Conservation (phyloP, 2,113 vertebrate species). For the Dermatemys mawii region DNA sequence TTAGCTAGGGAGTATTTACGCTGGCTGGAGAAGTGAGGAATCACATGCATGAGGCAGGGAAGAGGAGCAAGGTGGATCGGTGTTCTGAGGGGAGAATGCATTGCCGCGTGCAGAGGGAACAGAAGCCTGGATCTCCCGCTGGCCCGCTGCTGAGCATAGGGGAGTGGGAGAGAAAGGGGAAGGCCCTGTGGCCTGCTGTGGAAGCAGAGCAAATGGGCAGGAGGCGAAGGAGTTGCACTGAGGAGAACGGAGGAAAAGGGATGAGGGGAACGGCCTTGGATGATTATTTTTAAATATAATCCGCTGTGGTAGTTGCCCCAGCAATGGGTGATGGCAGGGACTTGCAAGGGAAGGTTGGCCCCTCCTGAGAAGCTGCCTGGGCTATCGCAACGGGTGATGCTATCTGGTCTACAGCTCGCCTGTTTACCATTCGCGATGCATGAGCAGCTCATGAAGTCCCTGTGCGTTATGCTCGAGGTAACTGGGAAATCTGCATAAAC, state of each 20-base stretch:
- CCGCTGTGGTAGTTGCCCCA: not conserved
- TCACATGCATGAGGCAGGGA: not conserved
- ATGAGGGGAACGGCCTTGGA: not conserved
- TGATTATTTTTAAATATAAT: rapidly evolving
- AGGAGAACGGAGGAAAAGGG: not conserved
- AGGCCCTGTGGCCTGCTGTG: too few species aligned
- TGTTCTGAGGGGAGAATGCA: not conserved
- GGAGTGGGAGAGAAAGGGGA: not conserved
- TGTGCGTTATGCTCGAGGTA: too few species aligned
- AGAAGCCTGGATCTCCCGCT: not conserved
- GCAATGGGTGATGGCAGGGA: not conserved
- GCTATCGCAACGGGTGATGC: rapidly evolving
- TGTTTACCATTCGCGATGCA: not conserved
- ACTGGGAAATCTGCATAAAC: too few species aligned
- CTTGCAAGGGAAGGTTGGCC: not conserved
- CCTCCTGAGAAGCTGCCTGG: not conserved
- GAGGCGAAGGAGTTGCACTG: too few species aligned
- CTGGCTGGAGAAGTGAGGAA: not conserved
- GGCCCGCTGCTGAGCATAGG: rapidly evolving
- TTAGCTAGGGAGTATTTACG: not conserved
- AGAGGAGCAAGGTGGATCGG: not conserved
- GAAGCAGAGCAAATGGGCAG: too few species aligned
- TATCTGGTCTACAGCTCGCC: not conserved
- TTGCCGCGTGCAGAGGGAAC: not conserved
- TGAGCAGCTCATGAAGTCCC: not conserved